Base-by-base conservation (phyloP, 2,797 vertebrate genomes). In the Thamnophis elegans region DNA sequence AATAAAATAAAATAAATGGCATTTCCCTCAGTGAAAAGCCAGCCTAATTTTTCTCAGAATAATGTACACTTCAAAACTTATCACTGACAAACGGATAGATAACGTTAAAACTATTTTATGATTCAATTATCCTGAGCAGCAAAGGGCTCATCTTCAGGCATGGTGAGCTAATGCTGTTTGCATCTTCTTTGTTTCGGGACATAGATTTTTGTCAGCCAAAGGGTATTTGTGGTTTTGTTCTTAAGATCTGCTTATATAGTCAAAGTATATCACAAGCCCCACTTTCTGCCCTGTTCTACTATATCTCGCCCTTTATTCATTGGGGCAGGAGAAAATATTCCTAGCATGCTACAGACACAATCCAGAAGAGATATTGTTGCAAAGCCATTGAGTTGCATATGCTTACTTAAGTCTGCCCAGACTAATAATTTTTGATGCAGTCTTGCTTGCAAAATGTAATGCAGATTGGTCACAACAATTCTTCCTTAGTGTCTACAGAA, bases 21-120 rank as follows among this genome's bases (percentile, higher is more conserved):
- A 96, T 97, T 97, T 97, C 95, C 92, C 85, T 96, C 94, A 95
- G 87, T 96, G 95, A 97, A 97, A 97, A 97, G 96, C 94, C 97
- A 97, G 97, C 97, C 98, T 96, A 97, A 95, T 97, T 97, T 91
- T 96, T 97, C 92, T 95, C 91, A 95, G 95, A 97, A 97, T 96
- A 97, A 97, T 96, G 95, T 96, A 97, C 90, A 96, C 93, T 47
- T 95, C 87, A 62, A 97, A 97, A 96, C 95, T 93, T 96, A 96
- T 96, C 85, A 1, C 96, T 95, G 92, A 92, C 96, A 94, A 96
- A 94, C 92, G 94, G 93, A 90, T 93, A 96, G 97, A 98, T 98
- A 97, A 97, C 96, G 96, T 95, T 96, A 93, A 65, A 98, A 97
- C 96, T 97, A 95, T 94, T 96, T 95, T 95, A 96, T 95, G 93